These are phyloP conservation scores for Aspidiotus rigidus DNA, from an alignment of 2,888 invertebrate species.

Conservation along the genomic window DNA sequence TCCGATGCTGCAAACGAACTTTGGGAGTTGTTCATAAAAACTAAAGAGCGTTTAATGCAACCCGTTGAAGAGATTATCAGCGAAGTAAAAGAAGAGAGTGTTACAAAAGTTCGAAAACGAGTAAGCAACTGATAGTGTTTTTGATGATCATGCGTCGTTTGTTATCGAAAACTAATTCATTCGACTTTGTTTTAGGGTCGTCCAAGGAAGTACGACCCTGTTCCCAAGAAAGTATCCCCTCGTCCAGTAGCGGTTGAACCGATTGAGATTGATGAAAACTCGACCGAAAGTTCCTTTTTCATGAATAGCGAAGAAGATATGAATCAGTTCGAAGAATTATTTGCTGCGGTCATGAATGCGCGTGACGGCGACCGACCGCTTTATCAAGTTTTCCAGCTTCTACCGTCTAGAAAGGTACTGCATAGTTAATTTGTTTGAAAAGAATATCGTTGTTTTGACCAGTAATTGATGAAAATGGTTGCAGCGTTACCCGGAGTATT, in stretches of 20 bases:
- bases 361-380: conserved; percentile 69
- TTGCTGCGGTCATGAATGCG: conserved; percentile 78
- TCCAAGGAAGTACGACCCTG: background rate
- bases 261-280: conserved; percentile 28
- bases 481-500: conserved; percentile 86
- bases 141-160: conserved; percentile 1
- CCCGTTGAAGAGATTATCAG: conserved; percentile 43
- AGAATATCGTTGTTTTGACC: too few species aligned
- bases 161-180: too few species aligned
- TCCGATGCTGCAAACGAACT: conserved; percentile 82
- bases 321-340: conserved; percentile 81
- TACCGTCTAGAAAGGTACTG: conserved; percentile 72
- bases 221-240: too few species aligned
- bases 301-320: conserved; percentile 57
- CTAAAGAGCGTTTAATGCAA: conserved; percentile 42
- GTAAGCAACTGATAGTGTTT: conserved; percentile 18
- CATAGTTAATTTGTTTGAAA: background rate
- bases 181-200: conserved; percentile 2
- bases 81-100: conserved; percentile 47
- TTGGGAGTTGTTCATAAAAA: conserved; percentile 65
- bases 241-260: conserved; percentile 16
- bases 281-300: conserved; percentile 26
- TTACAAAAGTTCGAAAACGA: conserved; percentile 48
- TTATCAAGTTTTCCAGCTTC: conserved; percentile 76
- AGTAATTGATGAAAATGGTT: conserved; percentile 21